A percentile compares a stretch with the other conserved stretches of the same genome.
Conservation (phyloP, 1,140 invertebrate species). For the Meloidogyne floridensis region DNA sequence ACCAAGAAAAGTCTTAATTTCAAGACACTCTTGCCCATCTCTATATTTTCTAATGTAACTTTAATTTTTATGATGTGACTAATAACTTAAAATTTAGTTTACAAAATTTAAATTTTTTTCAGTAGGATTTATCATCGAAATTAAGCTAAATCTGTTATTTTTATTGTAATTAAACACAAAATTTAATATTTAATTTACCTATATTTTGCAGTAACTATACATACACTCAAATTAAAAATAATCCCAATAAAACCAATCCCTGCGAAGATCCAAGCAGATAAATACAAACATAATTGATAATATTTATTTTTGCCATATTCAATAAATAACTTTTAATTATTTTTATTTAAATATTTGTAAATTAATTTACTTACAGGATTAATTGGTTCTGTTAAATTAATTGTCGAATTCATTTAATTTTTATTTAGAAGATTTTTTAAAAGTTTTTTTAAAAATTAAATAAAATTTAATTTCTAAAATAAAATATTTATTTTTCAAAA, state of each 20-base stretch:
- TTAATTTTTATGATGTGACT: no score
- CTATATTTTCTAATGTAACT: no score
- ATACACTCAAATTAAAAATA: background rate
- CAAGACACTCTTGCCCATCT: no score
- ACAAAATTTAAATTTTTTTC: no score
- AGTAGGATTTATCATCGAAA: no score
- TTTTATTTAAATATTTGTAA: background rate
- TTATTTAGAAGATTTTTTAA: no score
- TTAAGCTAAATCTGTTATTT: background rate
- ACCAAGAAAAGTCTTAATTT: no score
- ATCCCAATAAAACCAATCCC: background rate
- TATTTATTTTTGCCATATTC: conserved; percentile 7
- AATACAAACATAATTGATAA: background rate
- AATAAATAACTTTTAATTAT: background rate
- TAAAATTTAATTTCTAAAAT: no score
- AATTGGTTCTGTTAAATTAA: background rate
- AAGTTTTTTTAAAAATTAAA: no score
- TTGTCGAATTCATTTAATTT: background rate
- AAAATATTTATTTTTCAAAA: no score
- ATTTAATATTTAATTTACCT: background rate
- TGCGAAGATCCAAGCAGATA: background rate
- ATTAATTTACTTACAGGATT: background rate
- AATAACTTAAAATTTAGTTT: no score
- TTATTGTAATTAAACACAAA: no score
- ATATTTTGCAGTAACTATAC: conserved; percentile 4